These are phyloP conservation scores for Drosophila littoralis DNA, from an alignment of 1,140 invertebrate species.

Conservation along the genomic window DNA sequence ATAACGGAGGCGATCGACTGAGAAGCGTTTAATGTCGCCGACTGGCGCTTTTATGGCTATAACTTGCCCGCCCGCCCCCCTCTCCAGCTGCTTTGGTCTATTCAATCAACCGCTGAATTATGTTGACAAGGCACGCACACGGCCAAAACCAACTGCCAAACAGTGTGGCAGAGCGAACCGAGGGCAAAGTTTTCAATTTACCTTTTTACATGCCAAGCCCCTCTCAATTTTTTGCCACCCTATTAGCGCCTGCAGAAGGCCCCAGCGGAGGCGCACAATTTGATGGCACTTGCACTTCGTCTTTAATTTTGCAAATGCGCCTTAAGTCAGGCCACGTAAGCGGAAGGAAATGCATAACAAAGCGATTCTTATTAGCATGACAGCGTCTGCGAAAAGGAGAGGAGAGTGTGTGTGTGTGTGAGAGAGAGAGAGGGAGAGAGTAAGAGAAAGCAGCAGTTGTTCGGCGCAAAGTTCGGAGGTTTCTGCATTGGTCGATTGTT, in stretches of 20 bases:
- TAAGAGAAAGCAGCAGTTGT: not conserved
- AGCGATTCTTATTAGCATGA: constrained; percentile 73
- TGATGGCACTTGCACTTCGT: constrained; percentile 68
- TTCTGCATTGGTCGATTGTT: constrained; percentile 47
- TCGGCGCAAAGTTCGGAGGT: not conserved
- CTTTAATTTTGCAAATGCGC: constrained; percentile 77
- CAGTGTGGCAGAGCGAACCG: constrained; percentile 21
- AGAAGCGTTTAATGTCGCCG: constrained; percentile 61
- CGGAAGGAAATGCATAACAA: constrained; percentile 79
- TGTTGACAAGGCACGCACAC: constrained; percentile 75
- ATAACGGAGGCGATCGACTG: constrained; percentile 46
- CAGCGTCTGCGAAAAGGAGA: not conserved
- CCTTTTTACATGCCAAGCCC: constrained; percentile 42
- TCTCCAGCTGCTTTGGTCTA: constrained; percentile 5
- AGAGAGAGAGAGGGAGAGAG: not conserved
- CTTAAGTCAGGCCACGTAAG: constrained; percentile 71
- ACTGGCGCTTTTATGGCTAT: constrained; percentile 53
- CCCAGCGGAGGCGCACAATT: constrained; percentile 37
- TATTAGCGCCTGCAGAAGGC: not conserved
- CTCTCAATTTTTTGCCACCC: not conserved
- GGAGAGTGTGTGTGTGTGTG: not conserved
- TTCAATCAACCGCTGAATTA: constrained; percentile 76
- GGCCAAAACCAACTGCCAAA: constrained; percentile 41
- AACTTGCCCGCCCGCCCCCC: not conserved
- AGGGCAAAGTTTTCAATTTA: constrained; percentile 75